Base-by-base conservation (phyloP, 2,888 invertebrate species). In the Thumatha senex region DNA sequence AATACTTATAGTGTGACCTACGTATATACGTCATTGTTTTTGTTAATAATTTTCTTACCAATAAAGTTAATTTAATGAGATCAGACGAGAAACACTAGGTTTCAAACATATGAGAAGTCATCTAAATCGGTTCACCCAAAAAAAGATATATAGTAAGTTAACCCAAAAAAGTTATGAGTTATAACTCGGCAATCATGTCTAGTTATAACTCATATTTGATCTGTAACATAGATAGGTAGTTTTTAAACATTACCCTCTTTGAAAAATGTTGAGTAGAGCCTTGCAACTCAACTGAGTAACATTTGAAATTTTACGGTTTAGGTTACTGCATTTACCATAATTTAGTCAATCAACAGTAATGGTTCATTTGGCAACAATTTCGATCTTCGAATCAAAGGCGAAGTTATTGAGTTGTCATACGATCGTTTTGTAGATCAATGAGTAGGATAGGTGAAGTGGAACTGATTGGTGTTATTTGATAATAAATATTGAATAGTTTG, bases 401-500 rank as follows among this genome's bases (percentile, higher is more conserved):
- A 47, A 38, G 10, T 56, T 53, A 64, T 66, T 58, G 61, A 67
- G 63, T 63, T 54, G 47, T 42, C 48, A 43, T 31, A 44, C 42
- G 53, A 66, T 62, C 49, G 44, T 57, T 51, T 62, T 9, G 60
- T 58, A 51, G 61, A 61, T 61, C 64, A 54, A 45, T 41, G 52
- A 49, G 44, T 52, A 45, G 40, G 46, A 46, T 29, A 31, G 10
- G n/a, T 10, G 34, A 41, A 42, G 57, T 48, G 60, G 61, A 61
- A 61, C 67, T 50, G 47, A 67, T 67, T 55, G 49, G 35, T 51
- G 47, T 61, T 67, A 61, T 61, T 67, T 53, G 45, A 51, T 61
- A 56, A 67, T 67, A 44, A 13, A 40, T 24, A 35, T 44, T 24
- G 29, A 46, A 11, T 30, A 5, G 11, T 42, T 18, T 40, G 14